Evolutionary conservation across 2,888 invertebrate species (phyloP), one percentile per base, ranked within the genome.

Genomic region (Physocephala rufipes): DNA sequence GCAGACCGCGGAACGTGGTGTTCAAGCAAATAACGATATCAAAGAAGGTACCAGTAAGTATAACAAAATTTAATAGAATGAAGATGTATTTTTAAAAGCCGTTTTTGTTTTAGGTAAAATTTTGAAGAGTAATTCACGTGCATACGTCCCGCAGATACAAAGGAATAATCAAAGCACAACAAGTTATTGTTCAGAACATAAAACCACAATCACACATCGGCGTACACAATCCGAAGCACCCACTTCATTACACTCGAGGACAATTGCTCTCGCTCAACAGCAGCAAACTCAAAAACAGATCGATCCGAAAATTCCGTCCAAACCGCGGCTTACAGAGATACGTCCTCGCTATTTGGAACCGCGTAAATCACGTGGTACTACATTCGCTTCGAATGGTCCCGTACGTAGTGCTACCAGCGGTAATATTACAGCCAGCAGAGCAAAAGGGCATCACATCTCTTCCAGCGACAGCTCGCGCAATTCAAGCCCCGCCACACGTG

Each of bases 301-400:
- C 4, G 68, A 75, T 21, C 53, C 71, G n/a, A 78, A 76, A 61
- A 69, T 72, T 24, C 70, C 62, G 13, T 71, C 74, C 13, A 68
- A 61, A 59, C 3, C 62, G 15, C 80, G 81, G 1, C 67, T 82
- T 13, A 74, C 81, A 0, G 84, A 84, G 24, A 79, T 86, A 76
- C 90, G 90, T 74, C 89, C 92, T 1, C 87, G 91, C 26, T 91
- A 91, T 78, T 81, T 91, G 76, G 91, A 91, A 76, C 90, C 91
- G 2, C 87, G 88, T 28, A 85, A 85, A 69, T 78, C 82, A 16
- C 78, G 81, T 26, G 64, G 59, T 21, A 36, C 36, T 9, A 68
- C 67, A 7, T 36, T 47, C 26, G 70, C 67, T 55, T 69, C 73
- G 1, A 63, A 70, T 1, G 84, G 81, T 0, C 83, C 85, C 2